phyloP scores from a whole-genome alignment of 2,797 vertebrate genomes.

The Hemitrygon akajei region DNA sequence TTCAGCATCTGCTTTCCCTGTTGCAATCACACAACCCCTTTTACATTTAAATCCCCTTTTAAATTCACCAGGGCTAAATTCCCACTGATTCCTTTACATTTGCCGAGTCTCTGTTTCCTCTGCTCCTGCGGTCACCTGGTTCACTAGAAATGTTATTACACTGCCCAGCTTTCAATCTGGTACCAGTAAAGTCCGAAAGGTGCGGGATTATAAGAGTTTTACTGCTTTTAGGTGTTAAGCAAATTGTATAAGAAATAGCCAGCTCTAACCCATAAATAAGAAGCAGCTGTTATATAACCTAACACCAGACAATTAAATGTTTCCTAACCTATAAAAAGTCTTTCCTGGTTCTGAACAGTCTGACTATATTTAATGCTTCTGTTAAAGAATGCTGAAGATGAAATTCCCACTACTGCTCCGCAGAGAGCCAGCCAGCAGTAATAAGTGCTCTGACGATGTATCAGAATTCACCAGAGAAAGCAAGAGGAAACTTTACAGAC shows the following conservation, averaged over 20 bases:
- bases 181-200: too few relatives aligned
- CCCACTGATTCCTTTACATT: too few relatives aligned
- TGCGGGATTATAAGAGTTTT: too few relatives aligned
- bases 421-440: background rate
- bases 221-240: background rate
- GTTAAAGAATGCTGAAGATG: background rate
- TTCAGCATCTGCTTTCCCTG: too few relatives aligned
- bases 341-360: background rate
- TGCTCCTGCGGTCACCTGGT: too few relatives aligned
- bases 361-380: background rate
- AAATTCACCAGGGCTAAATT: too few relatives aligned
- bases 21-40: too few relatives aligned
- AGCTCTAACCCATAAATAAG: background rate
- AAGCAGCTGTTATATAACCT: background rate
- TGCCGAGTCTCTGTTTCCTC: too few relatives aligned
- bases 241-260: background rate
- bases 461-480: background rate
- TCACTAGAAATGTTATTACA: too few relatives aligned
- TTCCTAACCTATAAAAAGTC: background rate
- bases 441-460: background rate
- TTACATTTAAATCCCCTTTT: too few relatives aligned
- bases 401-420: background rate
- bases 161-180: too few relatives aligned
- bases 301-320: background rate
- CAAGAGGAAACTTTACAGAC: background rate